Evolutionary conservation across 1,140 invertebrate genomes (phyloP), one percentile per base, ranked within the genome.

Genomic region (Wiebesia pumilae): DNA sequence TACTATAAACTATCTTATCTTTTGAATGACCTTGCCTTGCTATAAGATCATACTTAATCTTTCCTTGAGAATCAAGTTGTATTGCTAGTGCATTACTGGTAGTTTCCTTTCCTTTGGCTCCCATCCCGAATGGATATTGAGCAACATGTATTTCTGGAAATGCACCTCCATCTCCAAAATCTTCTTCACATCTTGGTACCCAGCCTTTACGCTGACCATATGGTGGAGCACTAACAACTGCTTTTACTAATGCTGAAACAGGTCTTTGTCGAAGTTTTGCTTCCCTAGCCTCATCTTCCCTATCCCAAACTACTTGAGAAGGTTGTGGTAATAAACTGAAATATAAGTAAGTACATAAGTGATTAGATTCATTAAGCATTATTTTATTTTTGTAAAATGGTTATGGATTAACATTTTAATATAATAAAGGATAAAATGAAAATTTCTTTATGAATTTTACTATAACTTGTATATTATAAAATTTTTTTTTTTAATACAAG

Each of bases 121-220:
- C 97, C 95, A 99, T 97, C 87, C 96, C 96, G 47, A 99, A 93
- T 0, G 99, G 99, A 94, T 98, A 99, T 91, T 99, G 99, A 0
- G 98, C 98, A 24, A 99, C 97, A 92, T 97, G 97, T 85, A 99
- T 99, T 94, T 99, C 99, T 1, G 99, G 99, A 94, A 98, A 99
- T 0, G 99, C 98, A 21, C 99, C 99, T 14, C 99, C 99, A 96
- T 99, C 99, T 90, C 96, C 96, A 95, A 96, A 98, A 94, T 98
- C 97, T 95, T 98, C 97, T 89, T 96, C 94, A 84, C 95, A 95
- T 84, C 98, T 93, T 27, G 99, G 99, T 10, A 99, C 94, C 98
- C 98, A 99, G 91, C 98, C 98, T 94, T 97, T 97, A 88, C 99
- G 95, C 89, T 98, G 97, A 0, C 98, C 98, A 95, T 99, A 99